Evolutionary conservation across 2,113 vertebrate genomes (phyloP).

Genomic region (Hyla sarda): DNA sequence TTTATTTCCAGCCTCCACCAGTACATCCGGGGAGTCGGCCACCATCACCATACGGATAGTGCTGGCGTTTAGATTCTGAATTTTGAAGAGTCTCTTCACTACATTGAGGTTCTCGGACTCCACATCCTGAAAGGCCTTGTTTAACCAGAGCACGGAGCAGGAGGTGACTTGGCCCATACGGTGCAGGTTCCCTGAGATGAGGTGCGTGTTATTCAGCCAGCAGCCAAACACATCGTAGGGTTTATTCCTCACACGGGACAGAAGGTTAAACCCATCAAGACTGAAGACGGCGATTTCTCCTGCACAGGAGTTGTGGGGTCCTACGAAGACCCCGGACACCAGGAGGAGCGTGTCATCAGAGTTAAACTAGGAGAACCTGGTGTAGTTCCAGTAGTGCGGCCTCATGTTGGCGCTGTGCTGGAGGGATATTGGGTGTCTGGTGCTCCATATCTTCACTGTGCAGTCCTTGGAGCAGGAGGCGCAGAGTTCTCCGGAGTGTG

Average conservation of each 20-base stretch:
- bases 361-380: slow-evolving; percentile 98
- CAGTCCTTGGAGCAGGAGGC: slow-evolving; percentile 98
- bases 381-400: slow-evolving; percentile 96
- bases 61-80: slow-evolving; percentile 97
- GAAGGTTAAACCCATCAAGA: slow-evolving; percentile 88
- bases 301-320: slow-evolving; percentile 88
- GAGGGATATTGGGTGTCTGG: slow-evolving; percentile 84
- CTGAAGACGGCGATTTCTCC: slow-evolving; percentile 95
- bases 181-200: slow-evolving; percentile 95
- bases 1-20: slow-evolving; percentile 82
- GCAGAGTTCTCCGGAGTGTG: slow-evolving; percentile 87
- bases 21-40: slow-evolving; percentile 87
- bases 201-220: slow-evolving; percentile 94
- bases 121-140: slow-evolving; percentile 96
- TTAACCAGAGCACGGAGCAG: slow-evolving; percentile 96
- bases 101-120: slow-evolving; percentile 96
- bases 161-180: slow-evolving; percentile 95
- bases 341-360: slow-evolving; percentile 90
- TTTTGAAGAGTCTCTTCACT: slow-evolving; percentile 96
- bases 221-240: slow-evolving; percentile 97
- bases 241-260: slow-evolving; percentile 96
- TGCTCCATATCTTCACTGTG: slow-evolving; percentile 96
- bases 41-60: slow-evolving; percentile 96
- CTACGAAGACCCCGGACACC: slow-evolving; percentile 93
- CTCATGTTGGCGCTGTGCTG: slow-evolving; percentile 96